Conservation (phyloP, 2,888 invertebrate genomes). For the Polydrusus cervinus region DNA sequence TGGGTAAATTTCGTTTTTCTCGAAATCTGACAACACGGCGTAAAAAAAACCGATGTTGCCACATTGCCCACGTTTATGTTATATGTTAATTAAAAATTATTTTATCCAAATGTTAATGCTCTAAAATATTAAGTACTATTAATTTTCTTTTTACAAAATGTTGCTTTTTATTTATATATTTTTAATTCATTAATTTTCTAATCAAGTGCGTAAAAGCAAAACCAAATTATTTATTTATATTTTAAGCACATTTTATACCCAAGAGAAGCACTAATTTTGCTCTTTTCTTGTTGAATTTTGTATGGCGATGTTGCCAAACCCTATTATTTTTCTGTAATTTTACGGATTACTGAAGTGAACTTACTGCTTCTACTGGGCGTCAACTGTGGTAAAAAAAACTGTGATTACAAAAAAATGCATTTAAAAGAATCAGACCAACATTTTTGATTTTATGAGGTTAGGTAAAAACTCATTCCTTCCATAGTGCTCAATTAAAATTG, state of each 20-base stretch:
- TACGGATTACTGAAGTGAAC: background rate
- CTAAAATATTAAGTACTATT: background rate
- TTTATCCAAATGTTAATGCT: constrained; percentile 1
- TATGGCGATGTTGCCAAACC: background rate
- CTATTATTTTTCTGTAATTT: background rate
- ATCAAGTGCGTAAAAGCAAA: constrained; percentile 5
- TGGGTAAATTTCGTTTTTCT: constrained; percentile 16
- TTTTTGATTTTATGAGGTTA: constrained; percentile 16
- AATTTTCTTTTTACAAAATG: background rate
- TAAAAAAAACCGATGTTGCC: constrained; percentile 1
- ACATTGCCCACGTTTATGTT: constrained; percentile 13
- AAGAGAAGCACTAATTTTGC: background rate
- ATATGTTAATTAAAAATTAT: background rate
- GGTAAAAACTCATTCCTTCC: constrained; percentile 77
- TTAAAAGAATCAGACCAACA: constrained; percentile 46
- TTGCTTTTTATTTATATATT: constrained; percentile 5
- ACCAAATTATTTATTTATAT: background rate
- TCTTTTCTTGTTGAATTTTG: background rate
- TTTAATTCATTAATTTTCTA: constrained; percentile 1
- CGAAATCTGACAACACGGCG: background rate
- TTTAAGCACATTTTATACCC: constrained; percentile 9
- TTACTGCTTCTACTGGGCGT: background rate
- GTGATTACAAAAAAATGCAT: constrained; percentile 50
- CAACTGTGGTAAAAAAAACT: constrained; percentile 33
- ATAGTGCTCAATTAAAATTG: constrained; percentile 77